Base-by-base conservation (phyloP, 2,113 vertebrate genomes). In the Emydocephalus ijimae region DNA sequence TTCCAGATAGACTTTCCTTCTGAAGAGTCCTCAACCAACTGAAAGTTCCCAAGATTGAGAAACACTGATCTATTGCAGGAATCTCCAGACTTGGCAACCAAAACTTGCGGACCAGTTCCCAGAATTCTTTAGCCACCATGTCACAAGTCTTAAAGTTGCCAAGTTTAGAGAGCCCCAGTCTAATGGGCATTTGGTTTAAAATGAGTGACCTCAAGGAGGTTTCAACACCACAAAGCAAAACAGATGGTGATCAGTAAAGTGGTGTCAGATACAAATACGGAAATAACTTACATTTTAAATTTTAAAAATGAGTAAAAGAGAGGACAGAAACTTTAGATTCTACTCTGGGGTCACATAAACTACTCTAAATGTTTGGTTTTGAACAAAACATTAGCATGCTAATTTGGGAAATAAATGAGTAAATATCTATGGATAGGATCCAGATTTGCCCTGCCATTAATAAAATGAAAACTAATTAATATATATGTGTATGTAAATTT, bases 121-220 rank as follows among this genome's bases (percentile, higher is more conserved):
- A 69, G 29, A 69, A 69, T 69, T 69, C 64, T 4, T n/a, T 14
- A 69, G 12, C 0, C 12, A 69, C 4, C 64, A n/a, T n/a, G 4
- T 69, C 64, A 69, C 64, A 34, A 34, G 5, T 18, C 14, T 69
- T 69, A 69, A 15, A 6, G 14, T 18, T 69, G 1, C 1, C 64
- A 69, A 69, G 29, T 69, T 34, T 34, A 15, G 64, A 69, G 14
- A 34, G 0, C 14, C 29, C 29, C 15, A 15, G 20, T 39, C 6
- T 1, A 15, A 10, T 56, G 74, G 20, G 6, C 24, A 45, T 50
- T 29, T 50, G 26, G 86, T 29, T n/a, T n/a, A 20, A 50, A 87
- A n/a, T 1, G 10, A 24, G 2, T 14, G 45, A 2, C 43, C 4
- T 6, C 85, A 10, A 20, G 3, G 21, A 18, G 12, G 8, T 0